These are phyloP conservation scores for Spatula versicolor DNA, from an alignment of 2,797 vertebrate genomes.

Conservation along the genomic window DNA sequence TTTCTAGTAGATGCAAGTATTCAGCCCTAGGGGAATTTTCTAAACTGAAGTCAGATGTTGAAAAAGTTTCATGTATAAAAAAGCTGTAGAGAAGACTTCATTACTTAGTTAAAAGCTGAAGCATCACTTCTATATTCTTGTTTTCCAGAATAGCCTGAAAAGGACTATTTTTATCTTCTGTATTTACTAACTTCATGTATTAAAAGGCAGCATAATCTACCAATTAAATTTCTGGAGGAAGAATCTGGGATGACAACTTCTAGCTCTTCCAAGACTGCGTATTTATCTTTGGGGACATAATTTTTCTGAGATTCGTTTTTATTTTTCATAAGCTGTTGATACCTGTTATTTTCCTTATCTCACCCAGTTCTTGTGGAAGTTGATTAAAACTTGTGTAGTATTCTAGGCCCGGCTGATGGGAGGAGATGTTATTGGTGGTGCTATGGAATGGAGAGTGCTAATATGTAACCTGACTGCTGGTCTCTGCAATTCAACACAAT, in stretches of 20 bases:
- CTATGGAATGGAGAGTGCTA: neutral
- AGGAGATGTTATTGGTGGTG: no score
- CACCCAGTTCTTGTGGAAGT: neutral
- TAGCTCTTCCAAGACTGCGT: neutral
- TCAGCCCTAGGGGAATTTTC: neutral
- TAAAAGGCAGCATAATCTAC: neutral
- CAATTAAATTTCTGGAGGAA: neutral
- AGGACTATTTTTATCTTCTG: neutral
- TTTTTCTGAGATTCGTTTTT: neutral
- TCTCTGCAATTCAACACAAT: neutral
- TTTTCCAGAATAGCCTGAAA: neutral
- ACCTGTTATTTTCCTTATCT: neutral
- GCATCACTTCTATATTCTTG: neutral
- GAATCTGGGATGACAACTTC: neutral
- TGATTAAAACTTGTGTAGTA: neutral
- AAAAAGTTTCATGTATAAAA: neutral
- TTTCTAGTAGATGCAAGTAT: neutral
- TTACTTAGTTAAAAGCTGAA: neutral
- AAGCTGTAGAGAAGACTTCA: neutral
- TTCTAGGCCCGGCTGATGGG: neutral
- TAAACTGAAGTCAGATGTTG: neutral
- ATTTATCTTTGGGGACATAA: neutral
- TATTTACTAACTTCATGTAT: neutral
- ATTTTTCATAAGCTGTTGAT: neutral
- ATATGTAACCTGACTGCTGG: neutral